phyloP scores from a whole-genome alignment of 2,888 invertebrate genomes.

The Heterodera filipjevi region DNA sequence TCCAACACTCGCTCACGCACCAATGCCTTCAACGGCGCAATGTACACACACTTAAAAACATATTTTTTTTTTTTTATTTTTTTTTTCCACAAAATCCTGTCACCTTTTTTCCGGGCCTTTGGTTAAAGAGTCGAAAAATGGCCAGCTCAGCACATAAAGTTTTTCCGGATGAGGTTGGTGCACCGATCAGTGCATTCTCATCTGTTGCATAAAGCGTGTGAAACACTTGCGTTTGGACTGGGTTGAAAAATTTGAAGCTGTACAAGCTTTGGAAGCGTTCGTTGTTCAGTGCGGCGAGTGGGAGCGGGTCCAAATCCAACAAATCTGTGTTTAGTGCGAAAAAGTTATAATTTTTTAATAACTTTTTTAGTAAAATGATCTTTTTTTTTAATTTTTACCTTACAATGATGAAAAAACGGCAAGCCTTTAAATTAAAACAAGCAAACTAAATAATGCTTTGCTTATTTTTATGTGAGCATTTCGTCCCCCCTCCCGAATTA shows the following conservation, averaged over 20 bases:
- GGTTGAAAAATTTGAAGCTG: constrained; percentile 92
- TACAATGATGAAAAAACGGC: too few species aligned
- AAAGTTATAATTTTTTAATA: too few species aligned
- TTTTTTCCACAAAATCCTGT: too few species aligned
- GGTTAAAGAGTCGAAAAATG: constrained; percentile 73
- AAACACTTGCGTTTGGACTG: constrained; percentile 79
- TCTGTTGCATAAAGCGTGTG: constrained; percentile 93
- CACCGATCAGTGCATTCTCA: constrained; percentile 86
- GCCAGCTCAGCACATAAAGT: constrained; percentile 97
- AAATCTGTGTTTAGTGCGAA: constrained; percentile 76
- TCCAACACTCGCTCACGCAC: constrained; percentile 94
- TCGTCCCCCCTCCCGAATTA: too few species aligned
- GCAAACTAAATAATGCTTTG: too few species aligned
- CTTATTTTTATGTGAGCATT: too few species aligned
- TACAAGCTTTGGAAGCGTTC: constrained; percentile 80
- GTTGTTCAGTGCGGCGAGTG: constrained; percentile 81
- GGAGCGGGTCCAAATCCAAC: constrained; percentile 85
- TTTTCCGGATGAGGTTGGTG: constrained; percentile 91
- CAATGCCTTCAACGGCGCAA: constrained; percentile 94
- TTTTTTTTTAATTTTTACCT: too few species aligned
- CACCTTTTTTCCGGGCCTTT: constrained; percentile 58
- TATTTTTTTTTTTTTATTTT: not conserved
- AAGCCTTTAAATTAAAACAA: too few species aligned
- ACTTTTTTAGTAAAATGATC: too few species aligned
- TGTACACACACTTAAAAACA: constrained; percentile 80